Evolutionary conservation across 2,113 vertebrate genomes (phyloP), one percentile per base, ranked within the genome.

Genomic region (Lophura nycthemera): DNA sequence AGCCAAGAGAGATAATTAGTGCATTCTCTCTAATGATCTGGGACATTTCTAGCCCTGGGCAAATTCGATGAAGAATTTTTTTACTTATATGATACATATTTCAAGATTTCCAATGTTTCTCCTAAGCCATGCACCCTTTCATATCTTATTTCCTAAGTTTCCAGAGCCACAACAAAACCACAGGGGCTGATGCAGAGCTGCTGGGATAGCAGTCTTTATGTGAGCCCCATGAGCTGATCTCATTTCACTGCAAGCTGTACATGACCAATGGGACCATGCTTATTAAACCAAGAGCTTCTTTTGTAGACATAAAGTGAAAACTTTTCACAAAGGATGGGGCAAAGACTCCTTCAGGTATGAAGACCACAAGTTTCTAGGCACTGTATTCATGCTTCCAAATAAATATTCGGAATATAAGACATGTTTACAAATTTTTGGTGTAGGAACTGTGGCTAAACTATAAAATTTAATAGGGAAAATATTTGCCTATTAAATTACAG

Each of bases 251-350:
- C 36, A 73, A 47, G 61, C n/a, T 69, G 48, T 8, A 25, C 38
- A 38, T 70, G 30, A 65, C 25, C 48, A 38, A 4, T 12, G 19
- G 73, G 32, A 64, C 50, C 63, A 47, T 70, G 42, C 85, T 77
- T 77, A 64, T 30, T n/a, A 86, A 4, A 6, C 13, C 3, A 36
- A 83, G 61, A 88, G 10, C 13, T 90, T 78, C 27, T 81, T 93
- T 92, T 88, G 80, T 57, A 78, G 88, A 47, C 85, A 71, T 78
- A 60, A 90, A 60, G 30, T 71, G 56, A 32, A 86, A 87, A 77
- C 20, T 16, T 76, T 66, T 50, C 38, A 38, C 42, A 77, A 88
- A 86, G 89, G 61, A 21, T 40, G 13, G 8, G 43, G 13, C 60
- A 50, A 8, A 48, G 47, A 4, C 57, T 69, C 78, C 40, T 84